phyloP scores from a whole-genome alignment of 2,797 vertebrate species.

The Lithobates sylvaticus region DNA sequence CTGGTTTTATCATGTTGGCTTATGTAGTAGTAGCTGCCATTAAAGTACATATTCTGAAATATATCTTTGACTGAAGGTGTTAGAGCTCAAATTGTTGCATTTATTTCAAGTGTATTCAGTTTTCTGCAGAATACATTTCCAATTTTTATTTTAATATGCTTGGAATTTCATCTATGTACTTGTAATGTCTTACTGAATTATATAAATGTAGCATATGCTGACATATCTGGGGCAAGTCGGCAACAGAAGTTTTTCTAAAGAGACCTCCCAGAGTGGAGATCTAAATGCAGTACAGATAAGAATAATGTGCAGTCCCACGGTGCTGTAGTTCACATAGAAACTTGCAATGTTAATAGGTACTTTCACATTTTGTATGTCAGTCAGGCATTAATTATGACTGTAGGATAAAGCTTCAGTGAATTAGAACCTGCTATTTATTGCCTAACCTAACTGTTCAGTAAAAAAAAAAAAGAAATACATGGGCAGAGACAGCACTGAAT shows the following conservation, averaged over 20 bases:
- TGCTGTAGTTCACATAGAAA: background rate
- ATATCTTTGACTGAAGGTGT: background rate
- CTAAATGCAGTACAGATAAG: background rate
- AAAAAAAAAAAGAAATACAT: background rate
- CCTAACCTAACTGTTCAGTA: background rate
- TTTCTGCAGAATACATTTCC: background rate
- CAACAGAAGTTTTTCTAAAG: background rate
- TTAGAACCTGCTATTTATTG: background rate
- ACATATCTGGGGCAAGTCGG: background rate
- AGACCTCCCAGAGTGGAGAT: background rate
- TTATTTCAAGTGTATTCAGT: background rate
- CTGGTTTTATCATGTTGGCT: no score
- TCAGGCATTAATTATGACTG: background rate
- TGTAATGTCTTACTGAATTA: background rate
- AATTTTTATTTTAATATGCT: background rate
- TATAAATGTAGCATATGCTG: background rate
- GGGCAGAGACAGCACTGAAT: background rate
- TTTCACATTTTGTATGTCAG: background rate
- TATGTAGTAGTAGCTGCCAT: no score
- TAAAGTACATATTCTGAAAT: no score
- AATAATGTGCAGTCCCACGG: background rate
- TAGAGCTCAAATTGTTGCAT: background rate
- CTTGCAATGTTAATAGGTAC: background rate
- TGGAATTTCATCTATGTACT: background rate
- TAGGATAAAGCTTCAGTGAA: background rate